Evolutionary conservation across 2,113 vertebrate species (phyloP), one percentile per base, ranked within the genome.

Genomic region (Mirounga angustirostris): DNA sequence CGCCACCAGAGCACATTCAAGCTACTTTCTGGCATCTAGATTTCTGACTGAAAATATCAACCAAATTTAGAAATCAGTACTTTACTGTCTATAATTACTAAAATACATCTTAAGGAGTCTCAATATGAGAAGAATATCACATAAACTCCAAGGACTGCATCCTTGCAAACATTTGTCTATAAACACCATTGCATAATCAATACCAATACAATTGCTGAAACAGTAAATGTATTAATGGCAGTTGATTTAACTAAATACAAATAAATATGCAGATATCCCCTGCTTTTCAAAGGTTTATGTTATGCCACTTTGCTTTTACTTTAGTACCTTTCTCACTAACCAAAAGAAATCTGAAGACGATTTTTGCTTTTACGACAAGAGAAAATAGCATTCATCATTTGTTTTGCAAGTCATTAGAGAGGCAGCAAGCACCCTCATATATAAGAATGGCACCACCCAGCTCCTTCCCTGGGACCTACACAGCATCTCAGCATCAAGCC

Each of bases 181-280:
- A 88, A 61, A 76, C 11, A 67, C 19, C 36, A 94, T 30, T 65
- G 46, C 89, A 82, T 84, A 97, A 89, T 40, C 52, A 87, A 63
- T 40, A 91, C 2, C 13, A 58, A 76, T 18, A 87, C 21, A 61
- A 86, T 76, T 28, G 33, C 4, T 24, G 14, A 95, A 73, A 59
- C 52, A 76, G 24, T 74, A 73, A 91, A 50, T 43, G 19, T 30
- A 84, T 36, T 87, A 86, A 78, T 80, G 36, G 30, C 5, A 73
- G 22, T 3, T 76, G 30, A 50, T 36, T 94, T 86, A 91, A 86
- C 18, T 63, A 89, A 61, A 89, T 84, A 79, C 13, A 89, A 85
- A 79, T 54, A 88, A 69, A 30, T 73, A 61, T 16, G 50, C 40
- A 46, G 13, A 16, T 76, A 28, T 16, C 6, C 73, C 43, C 73